Conservation (phyloP, 2,113 vertebrate species). For the Delphinus delphis region DNA sequence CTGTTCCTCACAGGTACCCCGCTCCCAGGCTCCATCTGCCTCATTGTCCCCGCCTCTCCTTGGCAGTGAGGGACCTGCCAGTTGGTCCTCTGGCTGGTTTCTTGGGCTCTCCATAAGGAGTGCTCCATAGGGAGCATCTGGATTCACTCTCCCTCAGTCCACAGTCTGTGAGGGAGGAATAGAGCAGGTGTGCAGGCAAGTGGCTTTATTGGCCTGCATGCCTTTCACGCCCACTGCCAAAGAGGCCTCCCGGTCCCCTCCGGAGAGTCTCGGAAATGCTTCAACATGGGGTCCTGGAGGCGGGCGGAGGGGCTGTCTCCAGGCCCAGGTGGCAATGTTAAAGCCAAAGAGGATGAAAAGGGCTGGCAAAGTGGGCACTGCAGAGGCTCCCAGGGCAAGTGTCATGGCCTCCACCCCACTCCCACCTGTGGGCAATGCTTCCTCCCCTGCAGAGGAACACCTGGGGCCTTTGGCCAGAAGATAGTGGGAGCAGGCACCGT, state of each 20-base stretch:
- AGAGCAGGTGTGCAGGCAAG: background rate
- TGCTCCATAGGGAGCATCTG: background rate
- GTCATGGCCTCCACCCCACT: background rate
- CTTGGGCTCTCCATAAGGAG: too few relatives aligned
- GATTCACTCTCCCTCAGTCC: background rate
- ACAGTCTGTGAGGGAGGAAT: background rate
- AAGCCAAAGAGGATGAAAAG: background rate
- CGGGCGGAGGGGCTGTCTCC: background rate
- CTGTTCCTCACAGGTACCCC: background rate
- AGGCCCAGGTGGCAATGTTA: background rate
- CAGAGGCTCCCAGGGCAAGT: background rate
- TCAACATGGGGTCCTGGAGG: background rate
- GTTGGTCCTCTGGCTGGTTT: too few relatives aligned
- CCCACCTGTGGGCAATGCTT: background rate
- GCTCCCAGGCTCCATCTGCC: background rate
- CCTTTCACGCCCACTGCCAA: background rate
- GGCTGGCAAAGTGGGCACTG: background rate
- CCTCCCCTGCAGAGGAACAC: background rate
- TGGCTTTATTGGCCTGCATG: background rate
- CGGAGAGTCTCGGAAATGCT: background rate
- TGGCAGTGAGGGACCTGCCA: background rate
- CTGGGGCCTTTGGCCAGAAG: conserved; percentile 1
- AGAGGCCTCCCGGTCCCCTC: background rate
- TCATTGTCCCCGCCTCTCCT: background rate
- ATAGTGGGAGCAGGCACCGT: background rate